Evolutionary conservation across 2,888 invertebrate species (phyloP).

Genomic region (Resseliella maxima): DNA sequence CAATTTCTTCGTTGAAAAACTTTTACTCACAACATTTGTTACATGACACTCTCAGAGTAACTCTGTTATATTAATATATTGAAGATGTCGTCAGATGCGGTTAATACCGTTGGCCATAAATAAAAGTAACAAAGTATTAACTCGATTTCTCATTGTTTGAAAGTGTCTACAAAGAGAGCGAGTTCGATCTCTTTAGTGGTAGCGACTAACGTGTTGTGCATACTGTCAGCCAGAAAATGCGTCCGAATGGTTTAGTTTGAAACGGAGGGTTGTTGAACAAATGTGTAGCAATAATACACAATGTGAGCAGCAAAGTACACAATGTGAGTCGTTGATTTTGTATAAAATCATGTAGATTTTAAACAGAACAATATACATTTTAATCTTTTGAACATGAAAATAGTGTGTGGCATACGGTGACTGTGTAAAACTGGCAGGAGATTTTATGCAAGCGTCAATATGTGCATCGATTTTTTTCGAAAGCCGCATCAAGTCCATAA

Average conservation of each 20-base stretch:
- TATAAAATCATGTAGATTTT: background rate
- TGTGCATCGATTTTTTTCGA: background rate
- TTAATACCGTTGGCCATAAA: constrained; percentile 30
- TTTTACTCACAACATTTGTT: too few species aligned
- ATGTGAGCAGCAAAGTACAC: too few species aligned
- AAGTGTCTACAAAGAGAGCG: background rate
- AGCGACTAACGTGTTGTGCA: background rate
- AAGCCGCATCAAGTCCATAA: background rate
- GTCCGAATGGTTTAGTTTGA: background rate
- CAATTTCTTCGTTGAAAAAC: too few species aligned
- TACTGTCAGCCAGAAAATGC: background rate
- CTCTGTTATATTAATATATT: background rate
- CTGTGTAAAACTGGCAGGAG: background rate
- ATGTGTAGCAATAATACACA: too few species aligned
- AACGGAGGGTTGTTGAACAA: background rate
- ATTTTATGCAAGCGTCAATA: background rate
- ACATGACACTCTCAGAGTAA: too few species aligned
- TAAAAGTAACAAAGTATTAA: constrained; percentile 12
- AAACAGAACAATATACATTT: background rate
- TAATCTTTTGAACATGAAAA: constrained; percentile 1
- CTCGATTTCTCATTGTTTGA: background rate
- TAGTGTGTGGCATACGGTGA: background rate
- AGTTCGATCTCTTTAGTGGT: background rate
- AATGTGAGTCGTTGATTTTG: background rate
- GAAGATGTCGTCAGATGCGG: constrained; percentile 21